These are phyloP conservation scores for Leptinotarsa texana DNA, from an alignment of 1,140 invertebrate species.

Conservation along the genomic window DNA sequence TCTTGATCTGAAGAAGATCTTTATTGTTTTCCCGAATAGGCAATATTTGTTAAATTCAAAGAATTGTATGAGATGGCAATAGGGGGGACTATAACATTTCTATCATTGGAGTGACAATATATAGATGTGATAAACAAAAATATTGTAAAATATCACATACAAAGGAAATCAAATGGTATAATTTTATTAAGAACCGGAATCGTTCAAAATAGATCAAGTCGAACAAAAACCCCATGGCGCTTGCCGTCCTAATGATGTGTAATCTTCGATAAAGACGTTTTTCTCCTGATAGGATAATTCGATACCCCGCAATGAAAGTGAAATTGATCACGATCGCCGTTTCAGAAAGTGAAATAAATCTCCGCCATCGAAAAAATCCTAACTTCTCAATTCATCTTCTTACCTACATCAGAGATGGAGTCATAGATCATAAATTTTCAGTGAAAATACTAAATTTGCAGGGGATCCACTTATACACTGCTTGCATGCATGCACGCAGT, in stretches of 20 bases:
- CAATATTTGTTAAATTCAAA: too few species aligned
- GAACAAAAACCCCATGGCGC: too few species aligned
- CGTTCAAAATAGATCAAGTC: too few species aligned
- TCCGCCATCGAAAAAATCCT: slow-evolving; percentile 17
- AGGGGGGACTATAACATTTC: too few species aligned
- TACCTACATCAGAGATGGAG: slow-evolving; percentile 24
- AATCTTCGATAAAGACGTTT: slow-evolving; percentile 3
- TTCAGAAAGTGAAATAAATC: slow-evolving; percentile 21
- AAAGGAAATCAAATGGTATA: too few species aligned
- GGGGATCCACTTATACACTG: slow-evolving; percentile 20
- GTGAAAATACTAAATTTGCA: slow-evolving; percentile 23
- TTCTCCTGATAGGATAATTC: not conserved
- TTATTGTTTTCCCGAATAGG: too few species aligned
- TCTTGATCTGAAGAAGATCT: too few species aligned
- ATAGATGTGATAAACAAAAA: too few species aligned
- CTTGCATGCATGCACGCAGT: not conserved
- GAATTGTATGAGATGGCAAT: too few species aligned
- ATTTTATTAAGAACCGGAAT: too few species aligned
- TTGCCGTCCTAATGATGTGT: not conserved
- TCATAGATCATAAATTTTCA: slow-evolving; percentile 24
- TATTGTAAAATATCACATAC: too few species aligned
- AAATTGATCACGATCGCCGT: slow-evolving; percentile 13
- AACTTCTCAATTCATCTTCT: slow-evolving; percentile 22
- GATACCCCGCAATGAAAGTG: slow-evolving; percentile 7
- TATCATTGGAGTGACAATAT: too few species aligned